Base-by-base conservation (phyloP, 2,113 vertebrate genomes). In the Cephalopterus ornatus region DNA sequence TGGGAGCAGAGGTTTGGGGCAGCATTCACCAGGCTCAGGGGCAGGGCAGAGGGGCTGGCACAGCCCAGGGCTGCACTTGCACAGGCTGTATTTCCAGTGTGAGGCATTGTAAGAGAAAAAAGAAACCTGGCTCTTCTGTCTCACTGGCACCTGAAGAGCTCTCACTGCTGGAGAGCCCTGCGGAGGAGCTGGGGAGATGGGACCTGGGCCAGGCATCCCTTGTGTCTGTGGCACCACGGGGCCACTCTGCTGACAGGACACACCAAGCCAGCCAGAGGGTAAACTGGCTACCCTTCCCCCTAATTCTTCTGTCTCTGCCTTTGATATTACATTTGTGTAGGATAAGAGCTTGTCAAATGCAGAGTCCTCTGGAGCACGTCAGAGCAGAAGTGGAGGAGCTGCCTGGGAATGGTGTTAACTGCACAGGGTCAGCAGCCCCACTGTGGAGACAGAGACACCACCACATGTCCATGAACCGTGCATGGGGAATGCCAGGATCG, bases 11-110 rank as follows among this genome's bases (percentile, higher is more conserved):
- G 26, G 12, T 62, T 26, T 37, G 44, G 28, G 39, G 76, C 61
- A 70, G 49, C 14, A 4, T 13, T 24, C 3, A 0, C 32, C 61
- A 49, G 58, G 86, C 37, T 8, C 10, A 37, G n/a, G 0, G 1
- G 32, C 14, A 30, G 56, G 30, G 44, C 27, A 70, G 49, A 53
- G 20, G 18, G 39, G 23, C 11, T 18, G 28, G 21, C 35, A 32
- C 14, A 23, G 41, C 5, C 19, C 0, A 2, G n/a, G 41, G 9
- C 22, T 56, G 70, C 14, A 10, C 3, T 5, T 35, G 39, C 9
- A 56, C 33, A 21, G 46, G 58, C 19, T 33, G 11, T 19, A 14
- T 42, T 65, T 46, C 41, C 18, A 22, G 35, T 11, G 7, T 5
- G 42, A 73, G 42, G 20, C 11, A 41, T 2, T 9, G 28, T 30